These are phyloP conservation scores for Cotesia congregata DNA, from an alignment of 2,888 invertebrate genomes.

Conservation along the genomic window DNA sequence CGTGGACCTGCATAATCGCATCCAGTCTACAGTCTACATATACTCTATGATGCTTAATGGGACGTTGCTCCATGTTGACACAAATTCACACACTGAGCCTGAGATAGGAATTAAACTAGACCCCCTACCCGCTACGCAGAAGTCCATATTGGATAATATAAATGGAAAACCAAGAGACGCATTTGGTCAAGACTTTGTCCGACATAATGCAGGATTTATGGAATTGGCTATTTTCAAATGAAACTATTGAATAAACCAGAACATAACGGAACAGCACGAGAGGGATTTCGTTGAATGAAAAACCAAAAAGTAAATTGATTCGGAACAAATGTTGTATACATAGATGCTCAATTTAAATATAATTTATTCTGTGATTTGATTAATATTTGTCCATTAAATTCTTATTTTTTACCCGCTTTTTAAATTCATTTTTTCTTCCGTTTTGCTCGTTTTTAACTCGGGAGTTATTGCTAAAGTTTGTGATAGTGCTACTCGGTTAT, in stretches of 20 bases:
- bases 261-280: background rate
- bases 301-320: conserved; percentile 22
- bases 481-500: conserved; percentile 9
- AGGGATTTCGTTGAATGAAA: background rate
- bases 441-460: background rate
- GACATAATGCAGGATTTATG: conserved; percentile 41
- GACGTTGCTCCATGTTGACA: conserved; percentile 24
- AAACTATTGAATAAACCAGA: conserved; percentile 3
- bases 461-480: conserved; percentile 21
- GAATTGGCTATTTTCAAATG: conserved; percentile 28
- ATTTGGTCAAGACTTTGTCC: conserved; percentile 10
- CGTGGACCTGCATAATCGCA: conserved; percentile 57
- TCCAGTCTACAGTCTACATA: conserved; percentile 46
- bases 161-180: conserved; percentile 7
- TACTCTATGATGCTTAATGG: conserved; percentile 50
- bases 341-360: background rate
- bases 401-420: background rate
- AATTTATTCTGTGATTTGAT: background rate
- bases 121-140: background rate
- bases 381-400: conserved; percentile 12
- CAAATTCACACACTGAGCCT: conserved; percentile 26
- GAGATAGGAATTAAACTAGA: conserved; percentile 36
- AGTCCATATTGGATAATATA: background rate
- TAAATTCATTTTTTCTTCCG: conserved; percentile 1
- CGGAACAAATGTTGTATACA: conserved; percentile 4